Base-by-base conservation (phyloP, 2,797 vertebrate genomes). In the Leontocebus nigricollis region DNA sequence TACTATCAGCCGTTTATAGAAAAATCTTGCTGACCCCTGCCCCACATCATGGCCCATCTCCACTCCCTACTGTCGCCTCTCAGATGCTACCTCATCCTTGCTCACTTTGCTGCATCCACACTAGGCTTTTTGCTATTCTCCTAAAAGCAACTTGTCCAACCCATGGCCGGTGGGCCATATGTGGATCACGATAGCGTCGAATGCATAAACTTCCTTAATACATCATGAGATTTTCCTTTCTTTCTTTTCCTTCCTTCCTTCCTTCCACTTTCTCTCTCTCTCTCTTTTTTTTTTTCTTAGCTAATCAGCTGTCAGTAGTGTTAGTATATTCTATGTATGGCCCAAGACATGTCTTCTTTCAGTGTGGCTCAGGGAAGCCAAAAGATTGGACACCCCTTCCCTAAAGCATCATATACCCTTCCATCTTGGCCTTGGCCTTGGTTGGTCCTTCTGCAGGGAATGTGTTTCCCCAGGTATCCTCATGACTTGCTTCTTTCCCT, bases 81-180 rank as follows among this genome's bases (percentile, higher is more conserved):
- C 57, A n/a, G 76, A 64, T 11, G 11, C 80, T 26, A 4, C 2
- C 76, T 50, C 14, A 8, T 30, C 15, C 48, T 39, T 27, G 44
- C 30, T 64, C 26, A 39, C 36, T 79, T 30, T 59, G 9, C 20
- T 55, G 4, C 33, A 57, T 61, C 80, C n/a, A 26, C 36, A 8
- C 2, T 24, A 13, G 39, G 50, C 72, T 67, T 44, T n/a, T 27
- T 33, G 61, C 12, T 80, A 0, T 36, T 85, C 33, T 67, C 26
- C 9, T 33, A 14, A 36, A 41, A 67, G 7, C 15, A 19, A 19
- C 33, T 67, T 67, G 33, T 67, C 33, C 64, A 67, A 19, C 64
- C 33, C 33, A 67, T 3, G 33, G 1, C 1, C 15, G 33, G 1
- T 1, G 2, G 33, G 33, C 64, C 64, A n/a, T 15, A 9, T n/a